These are phyloP conservation scores for Allobates femoralis DNA, from an alignment of 2,797 vertebrate genomes.

Conservation along the genomic window DNA sequence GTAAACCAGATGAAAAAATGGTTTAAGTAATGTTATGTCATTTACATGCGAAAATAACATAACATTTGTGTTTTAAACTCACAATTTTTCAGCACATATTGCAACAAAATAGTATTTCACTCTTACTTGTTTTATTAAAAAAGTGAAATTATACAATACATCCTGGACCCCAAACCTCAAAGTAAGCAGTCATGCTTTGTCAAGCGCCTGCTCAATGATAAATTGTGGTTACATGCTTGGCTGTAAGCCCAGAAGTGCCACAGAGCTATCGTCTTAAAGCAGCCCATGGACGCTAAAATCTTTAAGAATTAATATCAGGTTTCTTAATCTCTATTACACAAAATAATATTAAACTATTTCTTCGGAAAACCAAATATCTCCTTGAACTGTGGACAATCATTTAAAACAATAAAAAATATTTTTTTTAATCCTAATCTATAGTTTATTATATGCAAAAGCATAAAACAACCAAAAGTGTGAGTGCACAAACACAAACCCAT, in stretches of 20 bases:
- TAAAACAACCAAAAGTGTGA: too few species aligned
- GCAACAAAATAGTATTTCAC: neutral
- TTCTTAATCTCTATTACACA: neutral
- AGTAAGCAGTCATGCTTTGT: slow-evolving; percentile 45
- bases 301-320: slow-evolving; percentile 26
- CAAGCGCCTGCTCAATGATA: slow-evolving; percentile 37
- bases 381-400: neutral
- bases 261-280: slow-evolving; percentile 34
- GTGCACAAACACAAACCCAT: too few species aligned
- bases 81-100: neutral
- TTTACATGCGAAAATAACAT: neutral
- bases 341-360: slow-evolving; percentile 27
- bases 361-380: neutral
- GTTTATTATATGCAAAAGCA: too few species aligned
- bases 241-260: slow-evolving; percentile 45
- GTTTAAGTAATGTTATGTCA: too few species aligned
- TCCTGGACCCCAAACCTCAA: slow-evolving; percentile 36
- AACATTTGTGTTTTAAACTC: neutral
- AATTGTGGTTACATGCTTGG: slow-evolving; percentile 41
- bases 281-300: slow-evolving; percentile 33
- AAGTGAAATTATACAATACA: slow-evolving; percentile 30
- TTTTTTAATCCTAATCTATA: too few species aligned
- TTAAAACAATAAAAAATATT: neutral
- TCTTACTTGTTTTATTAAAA: neutral
- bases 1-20: too few species aligned